Conservation (phyloP, 2,797 vertebrate species). For the Bradypodion ventrale region DNA sequence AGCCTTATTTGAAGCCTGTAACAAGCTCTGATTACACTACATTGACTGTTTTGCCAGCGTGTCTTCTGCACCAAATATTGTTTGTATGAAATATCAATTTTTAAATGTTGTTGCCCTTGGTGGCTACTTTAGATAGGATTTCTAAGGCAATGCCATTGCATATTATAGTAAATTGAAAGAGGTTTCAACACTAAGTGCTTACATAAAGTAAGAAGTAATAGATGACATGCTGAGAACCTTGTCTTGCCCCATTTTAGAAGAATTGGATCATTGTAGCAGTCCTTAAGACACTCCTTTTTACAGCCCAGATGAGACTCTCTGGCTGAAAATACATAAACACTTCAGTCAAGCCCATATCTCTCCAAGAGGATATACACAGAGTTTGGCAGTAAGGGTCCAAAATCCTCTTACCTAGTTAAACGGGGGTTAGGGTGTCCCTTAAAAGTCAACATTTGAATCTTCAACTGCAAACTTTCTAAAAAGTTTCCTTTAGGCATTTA, state of each 20-base stretch:
- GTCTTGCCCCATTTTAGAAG: background rate
- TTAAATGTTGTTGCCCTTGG: background rate
- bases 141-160: background rate
- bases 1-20: background rate
- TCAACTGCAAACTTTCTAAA: too few species aligned
- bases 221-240: background rate
- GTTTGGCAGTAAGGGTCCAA: too few species aligned
- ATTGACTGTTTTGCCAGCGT: background rate
- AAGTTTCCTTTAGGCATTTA: too few species aligned
- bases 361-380: background rate
- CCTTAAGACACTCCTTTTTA: background rate
- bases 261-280: background rate
- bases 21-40: background rate
- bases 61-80: background rate
- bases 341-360: background rate
- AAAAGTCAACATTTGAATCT: too few species aligned
- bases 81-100: background rate
- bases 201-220: background rate
- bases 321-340: background rate
- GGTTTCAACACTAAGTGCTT: background rate
- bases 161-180: background rate
- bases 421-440: too few species aligned
- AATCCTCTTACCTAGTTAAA: too few species aligned
- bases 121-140: background rate
- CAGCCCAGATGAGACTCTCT: background rate